Percentiles rank a stretch among this genome's conserved stretches.
These are phyloP conservation scores for Zosterops borbonicus DNA, from an alignment of 2,113 vertebrate species.

Conservation along the genomic window DNA sequence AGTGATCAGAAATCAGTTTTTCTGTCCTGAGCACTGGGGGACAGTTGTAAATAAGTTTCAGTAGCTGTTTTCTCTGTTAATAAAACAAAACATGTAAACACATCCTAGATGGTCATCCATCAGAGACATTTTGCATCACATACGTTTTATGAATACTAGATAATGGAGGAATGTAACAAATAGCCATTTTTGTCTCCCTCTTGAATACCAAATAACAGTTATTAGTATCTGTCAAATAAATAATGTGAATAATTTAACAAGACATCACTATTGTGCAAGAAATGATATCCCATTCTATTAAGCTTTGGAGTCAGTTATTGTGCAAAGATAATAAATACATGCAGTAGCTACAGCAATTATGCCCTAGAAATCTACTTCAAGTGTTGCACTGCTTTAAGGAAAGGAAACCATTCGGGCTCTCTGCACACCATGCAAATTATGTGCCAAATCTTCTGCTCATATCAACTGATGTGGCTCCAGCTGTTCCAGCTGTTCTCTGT, in stretches of 20 bases:
- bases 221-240: conserved; percentile 63
- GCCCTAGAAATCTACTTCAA: conserved; percentile 15
- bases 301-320: conserved; percentile 40
- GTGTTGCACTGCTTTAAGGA: background rate
- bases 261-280: conserved; percentile 30
- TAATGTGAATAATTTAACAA: conserved; percentile 60
- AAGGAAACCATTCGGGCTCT: background rate
- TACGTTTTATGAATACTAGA: conserved; percentile 34
- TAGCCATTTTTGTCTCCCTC: conserved; percentile 35
- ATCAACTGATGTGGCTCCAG: background rate
- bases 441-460: background rate
- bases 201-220: conserved; percentile 39
- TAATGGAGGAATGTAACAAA: conserved; percentile 49
- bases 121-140: conserved; percentile 27
- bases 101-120: background rate
- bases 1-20: background rate
- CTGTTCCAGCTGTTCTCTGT: background rate
- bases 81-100: background rate
- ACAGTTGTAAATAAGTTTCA: background rate
- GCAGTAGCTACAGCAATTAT: conserved; percentile 23
- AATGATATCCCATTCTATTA: conserved; percentile 36
- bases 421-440: accelerated
- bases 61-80: background rate
- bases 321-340: conserved; percentile 29
- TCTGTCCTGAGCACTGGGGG: background rate